phyloP scores from a whole-genome alignment of 2,888 invertebrate species.

The Sarcophaga variegata region DNA sequence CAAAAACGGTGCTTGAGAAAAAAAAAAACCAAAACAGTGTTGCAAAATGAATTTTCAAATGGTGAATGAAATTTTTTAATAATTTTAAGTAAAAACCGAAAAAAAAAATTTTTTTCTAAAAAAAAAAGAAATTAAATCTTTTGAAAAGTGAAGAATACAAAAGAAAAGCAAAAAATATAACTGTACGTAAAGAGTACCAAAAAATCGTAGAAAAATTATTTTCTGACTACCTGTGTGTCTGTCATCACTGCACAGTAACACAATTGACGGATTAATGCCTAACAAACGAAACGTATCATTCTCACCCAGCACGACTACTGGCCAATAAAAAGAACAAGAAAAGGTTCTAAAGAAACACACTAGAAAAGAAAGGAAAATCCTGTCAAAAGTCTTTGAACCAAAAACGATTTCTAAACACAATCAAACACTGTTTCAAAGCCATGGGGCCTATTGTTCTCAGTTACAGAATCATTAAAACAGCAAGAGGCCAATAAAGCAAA shows the following conservation, averaged over 20 bases:
- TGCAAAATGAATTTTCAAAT: conserved; percentile 4
- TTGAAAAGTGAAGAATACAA: not conserved
- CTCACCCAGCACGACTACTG: conserved; percentile 23
- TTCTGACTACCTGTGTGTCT: conserved; percentile 36
- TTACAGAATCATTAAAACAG: conserved; percentile 28
- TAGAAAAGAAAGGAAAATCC: not conserved
- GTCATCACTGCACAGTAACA: conserved; percentile 56
- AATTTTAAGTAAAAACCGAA: conserved; percentile 8
- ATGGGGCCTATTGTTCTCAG: not conserved
- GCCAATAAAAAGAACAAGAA: conserved; percentile 33
- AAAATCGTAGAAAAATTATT: conserved; percentile 18
- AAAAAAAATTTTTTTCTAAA: too few relatives aligned
- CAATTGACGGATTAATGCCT: conserved; percentile 56
- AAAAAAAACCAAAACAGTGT: conserved; percentile 1
- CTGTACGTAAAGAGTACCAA: conserved; percentile 16
- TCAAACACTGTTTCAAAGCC: not conserved
- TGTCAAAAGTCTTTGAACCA: conserved; percentile 19
- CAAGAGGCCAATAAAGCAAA: conserved; percentile 47
- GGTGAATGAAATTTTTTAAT: not conserved
- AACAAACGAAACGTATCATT: conserved; percentile 6
- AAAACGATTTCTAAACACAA: not conserved
- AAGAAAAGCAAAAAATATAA: conserved; percentile 18
- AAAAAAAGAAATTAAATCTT: not conserved
- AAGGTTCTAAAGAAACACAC: conserved; percentile 6
- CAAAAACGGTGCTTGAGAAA: conserved; percentile 32